phyloP scores from a whole-genome alignment of 2,797 vertebrate species.

The Propithecus perrieri region DNA sequence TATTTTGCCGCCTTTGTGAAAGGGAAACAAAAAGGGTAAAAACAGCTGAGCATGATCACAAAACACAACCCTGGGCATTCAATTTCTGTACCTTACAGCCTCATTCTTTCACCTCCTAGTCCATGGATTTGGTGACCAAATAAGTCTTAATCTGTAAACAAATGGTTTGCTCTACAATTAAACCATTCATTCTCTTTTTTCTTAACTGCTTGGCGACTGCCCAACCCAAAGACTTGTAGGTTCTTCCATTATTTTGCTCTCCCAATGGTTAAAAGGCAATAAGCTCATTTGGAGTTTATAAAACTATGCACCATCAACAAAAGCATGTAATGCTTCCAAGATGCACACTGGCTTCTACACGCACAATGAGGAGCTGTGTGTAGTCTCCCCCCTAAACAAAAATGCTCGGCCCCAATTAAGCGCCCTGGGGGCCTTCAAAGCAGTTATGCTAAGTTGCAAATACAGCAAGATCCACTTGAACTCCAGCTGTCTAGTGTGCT shows the following conservation, averaged over 20 bases:
- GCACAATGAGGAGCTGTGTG: slow-evolving; percentile 78
- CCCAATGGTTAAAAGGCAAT: slow-evolving; percentile 88
- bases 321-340: slow-evolving; percentile 83
- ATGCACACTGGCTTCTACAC: slow-evolving; percentile 70
- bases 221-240: slow-evolving; percentile 83
- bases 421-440: slow-evolving; percentile 63
- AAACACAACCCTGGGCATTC: slow-evolving; percentile 81
- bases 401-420: slow-evolving; percentile 71
- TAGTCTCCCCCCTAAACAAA: slow-evolving; percentile 5
- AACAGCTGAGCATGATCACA: slow-evolving; percentile 75
- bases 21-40: slow-evolving; percentile 50
- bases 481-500: slow-evolving; percentile 70
- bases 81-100: slow-evolving; percentile 80
- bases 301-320: slow-evolving; percentile 86
- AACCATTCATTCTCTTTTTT: slow-evolving; percentile 80
- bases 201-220: slow-evolving; percentile 82
- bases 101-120: slow-evolving; percentile 82
- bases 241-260: slow-evolving; percentile 85
- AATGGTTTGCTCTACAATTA: slow-evolving; percentile 87
- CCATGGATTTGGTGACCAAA: slow-evolving; percentile 83
- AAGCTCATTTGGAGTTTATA: slow-evolving; percentile 88
- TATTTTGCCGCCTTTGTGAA: slow-evolving; percentile 54
- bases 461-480: slow-evolving; percentile 75
- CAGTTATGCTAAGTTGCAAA: slow-evolving; percentile 79
- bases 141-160: slow-evolving; percentile 88